phyloP scores from a whole-genome alignment of 2,888 invertebrate species.

The Parnassius smintheus region DNA sequence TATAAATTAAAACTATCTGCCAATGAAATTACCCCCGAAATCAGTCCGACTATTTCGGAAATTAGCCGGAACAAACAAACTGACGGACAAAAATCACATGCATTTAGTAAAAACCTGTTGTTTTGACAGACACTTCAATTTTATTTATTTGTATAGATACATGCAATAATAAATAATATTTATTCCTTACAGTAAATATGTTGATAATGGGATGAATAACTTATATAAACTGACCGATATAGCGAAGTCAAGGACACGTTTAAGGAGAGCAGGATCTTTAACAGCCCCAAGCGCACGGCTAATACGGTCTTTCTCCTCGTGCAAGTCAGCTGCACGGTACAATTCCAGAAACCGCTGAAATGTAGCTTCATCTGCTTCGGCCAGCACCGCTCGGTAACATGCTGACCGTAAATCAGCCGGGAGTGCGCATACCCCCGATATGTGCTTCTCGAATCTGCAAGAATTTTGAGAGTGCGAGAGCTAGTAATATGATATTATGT shows the following conservation, averaged over 20 bases:
- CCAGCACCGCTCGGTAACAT: constrained; percentile 92
- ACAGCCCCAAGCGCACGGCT: constrained; percentile 91
- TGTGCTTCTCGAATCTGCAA: constrained; percentile 83
- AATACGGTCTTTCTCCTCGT: constrained; percentile 96
- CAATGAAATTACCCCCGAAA: too few relatives aligned
- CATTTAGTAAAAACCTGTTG: too few relatives aligned
- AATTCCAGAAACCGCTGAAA: constrained; percentile 90
- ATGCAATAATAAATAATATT: too few relatives aligned
- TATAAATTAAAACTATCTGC: too few relatives aligned
- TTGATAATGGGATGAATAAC: not conserved
- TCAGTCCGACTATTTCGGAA: too few relatives aligned
- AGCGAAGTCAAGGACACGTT: constrained; percentile 89
- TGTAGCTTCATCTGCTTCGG: constrained; percentile 84
- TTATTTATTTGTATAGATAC: too few relatives aligned
- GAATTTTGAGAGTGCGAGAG: not conserved
- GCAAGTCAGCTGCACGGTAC: constrained; percentile 91
- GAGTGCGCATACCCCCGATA: constrained; percentile 80
- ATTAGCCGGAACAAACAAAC: too few relatives aligned
- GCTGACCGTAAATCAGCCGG: constrained; percentile 93
- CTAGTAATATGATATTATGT: too few relatives aligned
- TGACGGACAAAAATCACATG: too few relatives aligned
- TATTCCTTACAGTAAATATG: too few relatives aligned
- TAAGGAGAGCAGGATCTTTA: constrained; percentile 85
- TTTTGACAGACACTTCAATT: too few relatives aligned
- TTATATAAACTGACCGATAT: constrained; percentile 84